Conservation (phyloP, 2,797 vertebrate genomes). For the Neosilurus mollespiculum region DNA sequence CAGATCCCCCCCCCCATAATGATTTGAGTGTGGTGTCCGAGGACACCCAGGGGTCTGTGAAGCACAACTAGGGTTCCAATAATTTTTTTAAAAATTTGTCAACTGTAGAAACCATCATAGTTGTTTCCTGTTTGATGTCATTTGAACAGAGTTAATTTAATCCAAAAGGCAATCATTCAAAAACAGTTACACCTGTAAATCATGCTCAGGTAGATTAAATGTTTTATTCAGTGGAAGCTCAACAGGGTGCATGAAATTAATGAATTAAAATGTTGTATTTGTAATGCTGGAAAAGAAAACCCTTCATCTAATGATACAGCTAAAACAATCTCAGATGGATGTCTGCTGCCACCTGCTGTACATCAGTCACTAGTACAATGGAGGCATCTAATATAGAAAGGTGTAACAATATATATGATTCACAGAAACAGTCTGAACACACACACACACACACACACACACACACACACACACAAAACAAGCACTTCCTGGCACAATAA, state of each 20-base stretch:
- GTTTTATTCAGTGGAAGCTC: neutral
- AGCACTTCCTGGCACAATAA: neutral
- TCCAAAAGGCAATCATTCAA: neutral
- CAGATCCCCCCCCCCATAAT: too few relatives aligned
- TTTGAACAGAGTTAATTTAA: neutral
- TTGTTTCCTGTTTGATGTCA: neutral
- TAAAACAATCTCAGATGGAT: neutral
- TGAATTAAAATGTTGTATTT: neutral
- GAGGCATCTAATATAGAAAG: neutral
- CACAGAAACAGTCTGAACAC: neutral
- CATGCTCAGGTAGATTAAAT: neutral
- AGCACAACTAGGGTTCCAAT: neutral
- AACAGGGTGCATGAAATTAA: neutral
- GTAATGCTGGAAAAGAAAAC: neutral
- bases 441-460: too few relatives aligned
- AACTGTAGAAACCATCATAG: neutral
- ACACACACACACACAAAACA: neutral
- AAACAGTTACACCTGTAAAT: neutral
- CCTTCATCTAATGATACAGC: neutral
- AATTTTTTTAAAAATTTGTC: neutral
- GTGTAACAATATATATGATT: neutral
- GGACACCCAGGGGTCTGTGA: neutral
- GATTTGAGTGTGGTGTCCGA: neutral
- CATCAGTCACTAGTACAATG: neutral
- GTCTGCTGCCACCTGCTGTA: conserved; percentile 31